Evolutionary conservation across 1,140 invertebrate species (phyloP).

Genomic region (Eurosta solidaginis): DNA sequence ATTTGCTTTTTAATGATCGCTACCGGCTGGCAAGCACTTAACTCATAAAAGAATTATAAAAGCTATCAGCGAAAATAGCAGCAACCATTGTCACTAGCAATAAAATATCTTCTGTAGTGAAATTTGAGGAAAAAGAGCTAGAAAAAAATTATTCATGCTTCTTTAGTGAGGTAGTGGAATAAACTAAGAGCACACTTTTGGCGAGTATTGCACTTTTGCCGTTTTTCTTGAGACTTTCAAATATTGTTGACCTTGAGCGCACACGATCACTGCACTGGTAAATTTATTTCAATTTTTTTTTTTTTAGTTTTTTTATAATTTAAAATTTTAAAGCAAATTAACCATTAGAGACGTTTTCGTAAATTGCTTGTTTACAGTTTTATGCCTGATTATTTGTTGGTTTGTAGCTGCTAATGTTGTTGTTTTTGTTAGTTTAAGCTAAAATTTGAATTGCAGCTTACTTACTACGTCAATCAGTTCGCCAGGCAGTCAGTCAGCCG

Average conservation of each 20-base stretch:
- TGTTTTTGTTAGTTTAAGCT: too few relatives aligned
- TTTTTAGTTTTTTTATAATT: neutral
- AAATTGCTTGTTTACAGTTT: conserved; percentile 28
- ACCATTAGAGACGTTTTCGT: conserved; percentile 25
- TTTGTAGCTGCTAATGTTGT: neutral
- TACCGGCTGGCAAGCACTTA: neutral
- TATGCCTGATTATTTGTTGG: conserved; percentile 10
- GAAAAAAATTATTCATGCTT: neutral
- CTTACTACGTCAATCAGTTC: neutral
- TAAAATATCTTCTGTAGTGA: neutral
- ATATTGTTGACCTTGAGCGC: conserved; percentile 16
- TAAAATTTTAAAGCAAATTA: neutral
- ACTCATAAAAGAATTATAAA: neutral
- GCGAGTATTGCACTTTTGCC: neutral
- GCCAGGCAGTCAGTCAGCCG: neutral
- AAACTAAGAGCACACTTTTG: neutral
- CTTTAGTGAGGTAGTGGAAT: neutral
- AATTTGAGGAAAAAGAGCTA: conserved; percentile 11
- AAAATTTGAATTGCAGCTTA: neutral
- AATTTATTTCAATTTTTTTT: neutral
- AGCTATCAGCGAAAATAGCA: neutral
- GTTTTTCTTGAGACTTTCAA: conserved; percentile 14
- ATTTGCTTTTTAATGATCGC: neutral
- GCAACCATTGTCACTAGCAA: neutral
- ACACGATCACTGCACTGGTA: neutral